phyloP scores from a whole-genome alignment of 2,113 vertebrate genomes.

The Dryoscopus gambensis region DNA sequence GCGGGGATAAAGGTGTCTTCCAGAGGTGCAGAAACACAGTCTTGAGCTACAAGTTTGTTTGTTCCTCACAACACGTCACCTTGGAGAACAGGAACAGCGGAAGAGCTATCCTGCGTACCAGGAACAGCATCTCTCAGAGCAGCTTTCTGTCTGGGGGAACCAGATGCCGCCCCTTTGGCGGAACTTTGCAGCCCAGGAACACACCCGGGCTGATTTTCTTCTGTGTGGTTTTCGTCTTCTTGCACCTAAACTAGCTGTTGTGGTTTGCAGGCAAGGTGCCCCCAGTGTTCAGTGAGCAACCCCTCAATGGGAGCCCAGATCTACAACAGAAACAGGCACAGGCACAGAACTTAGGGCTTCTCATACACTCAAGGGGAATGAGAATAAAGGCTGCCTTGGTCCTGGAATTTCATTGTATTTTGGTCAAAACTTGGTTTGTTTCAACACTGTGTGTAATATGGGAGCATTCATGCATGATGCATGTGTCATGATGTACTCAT shows the following conservation, averaged over 20 bases:
- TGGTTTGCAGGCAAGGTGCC: background rate
- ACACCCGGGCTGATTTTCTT: background rate
- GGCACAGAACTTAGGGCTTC: background rate
- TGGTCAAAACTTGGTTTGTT: background rate
- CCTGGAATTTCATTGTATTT: background rate
- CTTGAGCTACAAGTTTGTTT: background rate
- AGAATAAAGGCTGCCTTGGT: background rate
- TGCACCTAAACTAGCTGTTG: background rate
- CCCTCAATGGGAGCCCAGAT: background rate
- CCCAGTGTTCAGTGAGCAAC: accelerated
- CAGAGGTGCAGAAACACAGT: background rate
- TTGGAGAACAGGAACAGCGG: accelerated
- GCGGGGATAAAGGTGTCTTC: background rate
- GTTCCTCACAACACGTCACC: background rate
- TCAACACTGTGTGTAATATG: background rate
- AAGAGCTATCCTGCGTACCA: accelerated
- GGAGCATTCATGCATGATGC: background rate
- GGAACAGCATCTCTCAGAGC: background rate
- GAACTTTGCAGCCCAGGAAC: background rate
- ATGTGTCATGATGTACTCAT: background rate
- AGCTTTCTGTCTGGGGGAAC: background rate
- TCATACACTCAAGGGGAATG: background rate
- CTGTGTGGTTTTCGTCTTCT: background rate
- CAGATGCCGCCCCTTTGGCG: background rate
- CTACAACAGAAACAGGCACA: background rate